Base-by-base conservation (phyloP, 2,113 vertebrate genomes). In the Anguilla rostrata region DNA sequence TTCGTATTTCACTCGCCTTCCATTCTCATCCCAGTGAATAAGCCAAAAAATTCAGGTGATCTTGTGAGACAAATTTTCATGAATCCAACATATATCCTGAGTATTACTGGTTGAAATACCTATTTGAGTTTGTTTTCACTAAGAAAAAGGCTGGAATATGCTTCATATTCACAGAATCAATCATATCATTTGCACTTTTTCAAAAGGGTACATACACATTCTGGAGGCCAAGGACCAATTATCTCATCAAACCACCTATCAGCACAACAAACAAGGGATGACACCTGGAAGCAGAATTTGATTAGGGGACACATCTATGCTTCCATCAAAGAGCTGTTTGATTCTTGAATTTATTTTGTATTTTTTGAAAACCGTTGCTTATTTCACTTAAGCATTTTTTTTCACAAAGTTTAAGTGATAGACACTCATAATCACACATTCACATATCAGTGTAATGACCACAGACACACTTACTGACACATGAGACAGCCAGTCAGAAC, bases 81-180 rank as follows among this genome's bases (percentile, higher is more conserved):
- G 46, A 57, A 85, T 46, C 63, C 75, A 79, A 87, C 46, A 80
- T 29, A 85, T 56, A 49, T 79, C 81, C 86, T 86, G 80, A 86
- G 86, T 75, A 82, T 71, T 83, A 83, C 57, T 71, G 56, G 49
- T 81, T 81, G 49, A 79, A 81, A 57, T 81, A 81, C 34, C 84
- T 79, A 29, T 71, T 41, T 41, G 39, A 86, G 39, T 26, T n/a
- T 26, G 57, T 29, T 86, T 83, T 71, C 40, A 75, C 66, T 83
- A 46, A 79, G 71, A 56, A 83, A 34, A 71, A 49, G 86, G 81
- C 57, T 39, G 80, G 86, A 75, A 22, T 83, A 86, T 41, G n/a
- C 80, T 26, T 81, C 57, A 43, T 29, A 57, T 57, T 60, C 5
- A 80, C 40, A 11, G 71, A 75, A 34, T 46, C 15, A 41, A n/a